These are phyloP conservation scores for Aurelia sp. DNA, from an alignment of 30 jellyfish, hydroid and myxozoan species.

Conservation along the genomic window DNA sequence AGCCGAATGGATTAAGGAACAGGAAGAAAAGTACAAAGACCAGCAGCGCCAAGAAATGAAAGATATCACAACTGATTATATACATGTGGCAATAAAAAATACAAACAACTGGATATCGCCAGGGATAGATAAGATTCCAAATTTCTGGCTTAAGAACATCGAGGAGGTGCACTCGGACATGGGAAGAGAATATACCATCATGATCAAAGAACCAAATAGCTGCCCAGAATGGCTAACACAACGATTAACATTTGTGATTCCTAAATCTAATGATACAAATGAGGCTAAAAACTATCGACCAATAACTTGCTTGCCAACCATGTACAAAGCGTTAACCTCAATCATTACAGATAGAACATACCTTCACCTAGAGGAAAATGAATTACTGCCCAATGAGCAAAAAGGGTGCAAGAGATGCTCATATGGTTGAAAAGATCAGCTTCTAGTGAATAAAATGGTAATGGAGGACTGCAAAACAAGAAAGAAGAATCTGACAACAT, in stretches of 20 bases:
- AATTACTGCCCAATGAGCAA: too few species aligned
- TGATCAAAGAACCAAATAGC: slow-evolving; percentile 4
- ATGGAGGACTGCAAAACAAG: too few species aligned
- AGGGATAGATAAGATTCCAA: background rate
- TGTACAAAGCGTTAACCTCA: slow-evolving; percentile 19
- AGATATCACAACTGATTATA: background rate
- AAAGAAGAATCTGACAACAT: too few species aligned
- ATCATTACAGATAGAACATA: background rate
- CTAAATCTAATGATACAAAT: slow-evolving; percentile 13
- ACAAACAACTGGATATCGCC: background rate
- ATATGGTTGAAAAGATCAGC: too few species aligned
- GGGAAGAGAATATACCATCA: background rate
- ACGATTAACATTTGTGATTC: slow-evolving; percentile 17
- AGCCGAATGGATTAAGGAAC: background rate
- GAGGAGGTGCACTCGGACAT: background rate
- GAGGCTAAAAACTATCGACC: slow-evolving; percentile 23
- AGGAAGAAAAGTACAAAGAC: background rate
- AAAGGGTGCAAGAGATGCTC: too few species aligned
- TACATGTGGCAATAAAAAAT: background rate
- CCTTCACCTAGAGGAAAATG: too few species aligned
- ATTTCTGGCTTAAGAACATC: background rate
- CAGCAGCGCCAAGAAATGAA: background rate
- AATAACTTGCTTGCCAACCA: slow-evolving; percentile 29
- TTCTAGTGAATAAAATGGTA: too few species aligned
- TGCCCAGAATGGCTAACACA: slow-evolving; percentile 4